Evolutionary conservation across 2,888 invertebrate species (phyloP).

Genomic region (Linnaemya vulpina): DNA sequence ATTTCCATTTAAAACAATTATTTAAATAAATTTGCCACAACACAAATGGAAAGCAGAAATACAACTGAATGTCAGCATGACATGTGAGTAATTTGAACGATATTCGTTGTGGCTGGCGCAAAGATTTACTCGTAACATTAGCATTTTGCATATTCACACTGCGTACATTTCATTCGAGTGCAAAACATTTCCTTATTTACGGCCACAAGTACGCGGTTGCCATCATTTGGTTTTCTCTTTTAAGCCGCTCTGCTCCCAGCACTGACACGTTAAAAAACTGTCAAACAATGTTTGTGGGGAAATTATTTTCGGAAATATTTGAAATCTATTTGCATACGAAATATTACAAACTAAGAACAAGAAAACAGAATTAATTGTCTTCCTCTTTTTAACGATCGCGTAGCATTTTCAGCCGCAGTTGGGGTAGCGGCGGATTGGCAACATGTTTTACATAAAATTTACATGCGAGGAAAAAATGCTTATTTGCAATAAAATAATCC

Average conservation of each 20-base stretch:
- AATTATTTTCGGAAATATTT: constrained; percentile 24
- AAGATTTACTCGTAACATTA: background rate
- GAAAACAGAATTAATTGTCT: background rate
- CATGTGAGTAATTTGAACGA: constrained; percentile 33
- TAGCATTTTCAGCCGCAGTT: no score
- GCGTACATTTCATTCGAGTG: constrained; percentile 31
- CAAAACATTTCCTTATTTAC: constrained; percentile 1
- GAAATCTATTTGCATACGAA: constrained; percentile 41
- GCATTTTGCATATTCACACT: background rate
- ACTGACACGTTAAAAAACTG: constrained; percentile 9
- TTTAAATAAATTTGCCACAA: background rate
- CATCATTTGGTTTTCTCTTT: background rate
- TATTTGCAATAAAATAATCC: no score
- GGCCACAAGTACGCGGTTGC: background rate
- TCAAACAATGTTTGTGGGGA: constrained; percentile 1
- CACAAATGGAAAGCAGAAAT: constrained; percentile 1
- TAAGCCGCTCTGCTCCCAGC: background rate
- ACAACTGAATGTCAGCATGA: constrained; percentile 35
- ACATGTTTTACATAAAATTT: no score
- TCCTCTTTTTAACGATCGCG: background rate
- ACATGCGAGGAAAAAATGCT: no score
- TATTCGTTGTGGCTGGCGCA: constrained; percentile 1
- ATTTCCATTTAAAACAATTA: constrained; percentile 28
- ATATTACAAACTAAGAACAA: background rate
- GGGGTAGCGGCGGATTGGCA: no score